Percentiles rank a stretch among this genome's conserved stretches.
Evolutionary conservation across 2,888 invertebrate genomes (phyloP).

Genomic region (Perizoma affinitatum): DNA sequence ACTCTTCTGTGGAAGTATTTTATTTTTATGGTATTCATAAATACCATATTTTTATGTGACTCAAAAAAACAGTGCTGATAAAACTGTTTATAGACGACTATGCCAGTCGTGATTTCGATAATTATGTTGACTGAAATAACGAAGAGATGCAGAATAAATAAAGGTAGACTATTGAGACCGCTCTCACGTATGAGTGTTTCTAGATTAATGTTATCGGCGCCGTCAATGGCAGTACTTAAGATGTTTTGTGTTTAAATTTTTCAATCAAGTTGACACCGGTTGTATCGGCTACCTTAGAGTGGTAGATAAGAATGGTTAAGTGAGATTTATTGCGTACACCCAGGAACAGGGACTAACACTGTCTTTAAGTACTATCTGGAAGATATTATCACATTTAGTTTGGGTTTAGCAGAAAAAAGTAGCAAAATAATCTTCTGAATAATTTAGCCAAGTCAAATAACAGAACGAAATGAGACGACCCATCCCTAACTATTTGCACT

Average conservation of each 20-base stretch:
- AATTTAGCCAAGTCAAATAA: constrained; percentile 9
- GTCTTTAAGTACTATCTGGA: constrained; percentile 49
- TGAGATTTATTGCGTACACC: constrained; percentile 77
- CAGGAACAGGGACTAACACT: constrained; percentile 47
- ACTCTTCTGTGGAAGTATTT: constrained; percentile 16
- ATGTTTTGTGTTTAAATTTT: constrained; percentile 73
- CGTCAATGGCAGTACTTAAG: constrained; percentile 39
- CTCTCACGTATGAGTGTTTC: constrained; percentile 35
- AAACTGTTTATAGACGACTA: constrained; percentile 3
- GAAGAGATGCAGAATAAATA: constrained; percentile 16
- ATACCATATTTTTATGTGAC: constrained; percentile 20
- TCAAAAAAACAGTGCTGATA: no score
- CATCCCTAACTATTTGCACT: constrained; percentile 22
- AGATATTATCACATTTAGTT: no score
- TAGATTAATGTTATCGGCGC: constrained; percentile 39
- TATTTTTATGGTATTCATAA: constrained; percentile 17
- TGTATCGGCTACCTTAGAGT: constrained; percentile 74
- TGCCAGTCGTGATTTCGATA: constrained; percentile 2
- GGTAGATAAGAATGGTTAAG: constrained; percentile 71
- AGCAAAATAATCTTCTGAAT: no score
- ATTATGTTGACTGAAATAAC: constrained; percentile 1
- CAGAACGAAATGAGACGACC: constrained; percentile 5
- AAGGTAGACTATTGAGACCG: constrained; percentile 14
- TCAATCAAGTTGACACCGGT: constrained; percentile 64
- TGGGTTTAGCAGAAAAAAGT: not conserved